phyloP scores from a whole-genome alignment of 2,888 invertebrate species.

The Chironomus riparius region DNA sequence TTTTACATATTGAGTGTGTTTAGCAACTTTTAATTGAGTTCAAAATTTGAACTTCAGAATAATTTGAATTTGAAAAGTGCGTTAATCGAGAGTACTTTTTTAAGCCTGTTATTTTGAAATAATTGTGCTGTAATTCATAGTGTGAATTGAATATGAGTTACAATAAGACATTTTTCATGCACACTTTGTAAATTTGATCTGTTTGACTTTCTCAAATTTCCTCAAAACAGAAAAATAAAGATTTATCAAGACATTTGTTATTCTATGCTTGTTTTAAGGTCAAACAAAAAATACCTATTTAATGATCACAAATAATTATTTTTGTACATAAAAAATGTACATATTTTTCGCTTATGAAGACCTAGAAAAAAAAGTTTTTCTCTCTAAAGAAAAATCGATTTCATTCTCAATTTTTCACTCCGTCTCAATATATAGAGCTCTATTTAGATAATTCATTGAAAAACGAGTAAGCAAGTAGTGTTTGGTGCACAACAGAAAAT shows the following conservation, averaged over 20 bases:
- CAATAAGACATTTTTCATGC: neutral
- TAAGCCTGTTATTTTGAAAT: too few species aligned
- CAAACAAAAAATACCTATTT: neutral
- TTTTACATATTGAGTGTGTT: too few species aligned
- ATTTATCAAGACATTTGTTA: neutral
- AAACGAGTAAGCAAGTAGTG: neutral
- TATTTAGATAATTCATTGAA: neutral
- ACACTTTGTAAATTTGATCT: slow-evolving; percentile 1
- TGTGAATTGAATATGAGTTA: too few species aligned
- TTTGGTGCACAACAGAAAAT: neutral
- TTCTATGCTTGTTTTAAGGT: neutral
- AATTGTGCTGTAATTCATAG: too few species aligned
- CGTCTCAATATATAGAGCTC: neutral
- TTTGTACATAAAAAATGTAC: neutral
- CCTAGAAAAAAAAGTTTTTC: neutral
- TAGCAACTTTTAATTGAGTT: too few species aligned
- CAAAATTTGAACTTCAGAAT: too few species aligned
- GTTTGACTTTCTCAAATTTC: neutral
- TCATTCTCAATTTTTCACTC: neutral
- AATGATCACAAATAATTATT: neutral
- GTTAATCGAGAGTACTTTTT: too few species aligned
- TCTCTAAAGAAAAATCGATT: neutral
- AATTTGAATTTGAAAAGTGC: too few species aligned
- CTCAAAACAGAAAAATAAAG: neutral
- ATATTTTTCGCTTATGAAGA: neutral